Conservation (phyloP, 2,888 invertebrate species). For the Pristionchus entomophagus region DNA sequence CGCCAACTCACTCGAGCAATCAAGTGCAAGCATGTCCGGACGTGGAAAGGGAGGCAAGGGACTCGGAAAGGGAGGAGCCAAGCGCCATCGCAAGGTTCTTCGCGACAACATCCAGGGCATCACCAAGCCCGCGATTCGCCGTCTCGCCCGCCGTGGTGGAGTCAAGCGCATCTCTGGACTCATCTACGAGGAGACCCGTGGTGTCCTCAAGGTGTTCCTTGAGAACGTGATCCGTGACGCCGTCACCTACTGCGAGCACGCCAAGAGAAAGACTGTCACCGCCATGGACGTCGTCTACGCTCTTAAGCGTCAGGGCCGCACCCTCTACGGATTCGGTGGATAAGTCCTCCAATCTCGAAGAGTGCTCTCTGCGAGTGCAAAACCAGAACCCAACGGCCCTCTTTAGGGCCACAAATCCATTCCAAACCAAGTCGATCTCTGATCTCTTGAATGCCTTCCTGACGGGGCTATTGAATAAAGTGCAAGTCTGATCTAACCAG, state of each 20-base stretch:
- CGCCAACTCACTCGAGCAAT: too few relatives aligned
- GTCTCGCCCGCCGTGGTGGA: constrained; percentile 78
- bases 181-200: constrained; percentile 68
- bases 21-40: constrained; percentile 88
- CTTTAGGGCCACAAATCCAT: constrained; percentile 63
- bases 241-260: constrained; percentile 89
- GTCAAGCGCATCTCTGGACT: constrained; percentile 76
- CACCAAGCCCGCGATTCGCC: constrained; percentile 76
- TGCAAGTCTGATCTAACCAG: too few relatives aligned
- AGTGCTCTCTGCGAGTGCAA: constrained; percentile 1
- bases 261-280: constrained; percentile 89
- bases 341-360: too few relatives aligned
- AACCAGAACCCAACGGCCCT: constrained; percentile 64
- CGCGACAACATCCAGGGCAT: constrained; percentile 69
- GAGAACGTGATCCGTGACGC: constrained; percentile 82
- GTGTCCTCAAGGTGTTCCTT: constrained; percentile 59
- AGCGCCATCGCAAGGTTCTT: constrained; percentile 82
- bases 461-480: neutral
- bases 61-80: constrained; percentile 86
- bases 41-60: constrained; percentile 88
- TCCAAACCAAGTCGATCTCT: neutral
- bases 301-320: constrained; percentile 87
- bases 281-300: constrained; percentile 91
- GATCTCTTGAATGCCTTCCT: too few relatives aligned
- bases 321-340: constrained; percentile 82